Evolutionary conservation across 2,888 invertebrate species (phyloP).

Genomic region (Thyatira batis): DNA sequence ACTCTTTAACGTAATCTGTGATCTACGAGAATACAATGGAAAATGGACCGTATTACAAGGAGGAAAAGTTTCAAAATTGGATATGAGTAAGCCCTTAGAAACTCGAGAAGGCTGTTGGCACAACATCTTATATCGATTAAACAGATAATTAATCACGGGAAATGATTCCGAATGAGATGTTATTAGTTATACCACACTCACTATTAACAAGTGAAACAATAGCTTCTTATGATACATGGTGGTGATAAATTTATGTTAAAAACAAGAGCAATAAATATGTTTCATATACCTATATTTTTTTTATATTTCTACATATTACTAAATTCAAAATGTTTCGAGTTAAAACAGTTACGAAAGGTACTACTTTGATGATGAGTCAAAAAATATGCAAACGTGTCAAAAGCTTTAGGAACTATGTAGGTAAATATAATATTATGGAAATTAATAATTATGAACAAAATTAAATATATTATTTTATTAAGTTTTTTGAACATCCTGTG

Average conservation of each 20-base stretch:
- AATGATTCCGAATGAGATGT: constrained; percentile 82
- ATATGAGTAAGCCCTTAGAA: constrained; percentile 27
- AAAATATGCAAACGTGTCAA: no score
- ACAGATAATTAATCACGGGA: constrained; percentile 83
- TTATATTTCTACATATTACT: no score
- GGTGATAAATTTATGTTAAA: constrained; percentile 29
- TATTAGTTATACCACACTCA: constrained; percentile 81
- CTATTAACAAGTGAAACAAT: constrained; percentile 82
- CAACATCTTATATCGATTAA: constrained; percentile 83
- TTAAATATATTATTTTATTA: constrained; percentile 8
- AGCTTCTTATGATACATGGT: constrained; percentile 53
- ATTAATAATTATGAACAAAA: constrained; percentile 3
- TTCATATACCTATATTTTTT: no score
- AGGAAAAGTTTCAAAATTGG: constrained; percentile 30
- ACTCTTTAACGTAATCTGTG: constrained; percentile 78
- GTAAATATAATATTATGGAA: no score
- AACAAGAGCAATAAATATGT: constrained; percentile 12
- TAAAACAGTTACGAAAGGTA: no score
- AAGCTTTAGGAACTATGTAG: no score
- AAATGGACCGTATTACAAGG: constrained; percentile 25
- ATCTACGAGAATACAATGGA: constrained; percentile 33
- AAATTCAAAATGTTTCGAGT: no score
- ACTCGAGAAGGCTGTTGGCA: constrained; percentile 78
- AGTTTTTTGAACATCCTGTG: constrained; percentile 58
- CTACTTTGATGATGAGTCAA: no score